Evolutionary conservation across 2,888 invertebrate species (phyloP).

Genomic region (Xanthia icteritia): DNA sequence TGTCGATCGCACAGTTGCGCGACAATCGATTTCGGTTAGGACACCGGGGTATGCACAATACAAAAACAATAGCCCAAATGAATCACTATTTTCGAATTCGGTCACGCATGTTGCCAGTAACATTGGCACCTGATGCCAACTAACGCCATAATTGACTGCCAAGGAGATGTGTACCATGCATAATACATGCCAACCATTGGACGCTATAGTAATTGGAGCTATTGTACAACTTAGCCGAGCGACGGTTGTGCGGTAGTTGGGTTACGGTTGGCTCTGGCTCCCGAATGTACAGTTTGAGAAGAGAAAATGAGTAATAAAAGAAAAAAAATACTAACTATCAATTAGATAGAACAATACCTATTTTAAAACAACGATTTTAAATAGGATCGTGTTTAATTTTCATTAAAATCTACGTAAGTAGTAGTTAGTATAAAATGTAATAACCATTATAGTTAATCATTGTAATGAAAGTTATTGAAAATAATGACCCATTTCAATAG

Average conservation of each 20-base stretch:
- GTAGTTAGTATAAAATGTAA: background rate
- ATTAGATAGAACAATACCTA: too few relatives aligned
- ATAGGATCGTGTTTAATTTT: background rate
- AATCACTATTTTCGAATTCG: slow-evolving; percentile 62
- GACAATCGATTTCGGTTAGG: background rate
- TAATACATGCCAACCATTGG: slow-evolving; percentile 71
- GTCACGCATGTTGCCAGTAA: slow-evolving; percentile 67
- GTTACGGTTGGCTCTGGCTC: slow-evolving; percentile 10
- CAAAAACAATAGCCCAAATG: slow-evolving; percentile 50
- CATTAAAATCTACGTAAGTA: background rate
- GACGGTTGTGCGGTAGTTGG: slow-evolving; percentile 35
- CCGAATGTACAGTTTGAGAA: too few relatives aligned
- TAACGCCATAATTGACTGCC: slow-evolving; percentile 73
- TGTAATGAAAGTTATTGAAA: background rate
- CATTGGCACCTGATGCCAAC: slow-evolving; percentile 73
- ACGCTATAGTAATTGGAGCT: slow-evolving; percentile 45
- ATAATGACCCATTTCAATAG: slow-evolving; percentile 10
- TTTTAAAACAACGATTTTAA: background rate
- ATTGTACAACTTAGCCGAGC: slow-evolving; percentile 42
- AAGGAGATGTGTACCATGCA: slow-evolving; percentile 73
- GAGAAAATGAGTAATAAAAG: too few relatives aligned
- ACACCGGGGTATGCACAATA: slow-evolving; percentile 1
- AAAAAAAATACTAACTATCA: too few relatives aligned
- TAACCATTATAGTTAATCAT: background rate
- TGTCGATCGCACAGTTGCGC: background rate